phyloP scores from a whole-genome alignment of 23 tunicate genomes.

The Trididemnum nubilum region DNA sequence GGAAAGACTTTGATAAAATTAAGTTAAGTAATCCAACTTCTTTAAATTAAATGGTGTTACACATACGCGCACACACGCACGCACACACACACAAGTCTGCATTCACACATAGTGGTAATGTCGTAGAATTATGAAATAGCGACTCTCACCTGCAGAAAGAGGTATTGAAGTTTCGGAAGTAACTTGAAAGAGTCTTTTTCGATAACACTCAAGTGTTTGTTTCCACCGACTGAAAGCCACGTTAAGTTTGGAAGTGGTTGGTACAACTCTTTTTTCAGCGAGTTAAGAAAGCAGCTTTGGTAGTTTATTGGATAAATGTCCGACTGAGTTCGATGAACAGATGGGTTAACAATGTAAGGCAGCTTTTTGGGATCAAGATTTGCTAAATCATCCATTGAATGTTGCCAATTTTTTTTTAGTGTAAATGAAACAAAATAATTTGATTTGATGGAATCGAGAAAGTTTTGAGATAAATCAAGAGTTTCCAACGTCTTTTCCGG shows the following conservation, averaged over 20 bases:
- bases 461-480: constrained; percentile 65
- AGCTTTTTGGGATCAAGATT: not conserved
- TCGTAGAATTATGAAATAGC: too few species aligned
- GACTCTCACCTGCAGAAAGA: constrained; percentile 74
- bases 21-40: too few species aligned
- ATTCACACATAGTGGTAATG: too few species aligned
- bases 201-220: constrained; percentile 2
- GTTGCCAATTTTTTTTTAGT: not conserved
- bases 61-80: too few species aligned
- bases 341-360: not conserved
- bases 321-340: not conserved
- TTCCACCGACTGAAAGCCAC: constrained; percentile 40
- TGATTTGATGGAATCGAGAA: constrained; percentile 4
- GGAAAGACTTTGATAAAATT: too few species aligned
- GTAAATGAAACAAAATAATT: constrained; percentile 28
- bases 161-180: constrained; percentile 53
- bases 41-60: too few species aligned
- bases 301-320: not conserved
- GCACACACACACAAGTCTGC: too few species aligned
- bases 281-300: not conserved
- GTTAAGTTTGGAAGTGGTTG: constrained; percentile 34
- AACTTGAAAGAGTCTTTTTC: constrained; percentile 54
- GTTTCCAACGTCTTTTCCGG: constrained; percentile 43
- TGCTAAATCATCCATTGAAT: not conserved
- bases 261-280: constrained; percentile 4